Percentiles rank a stretch among this genome's conserved stretches.
phyloP scores from a whole-genome alignment of 2,888 invertebrate species.

The Carabus problematicus region DNA sequence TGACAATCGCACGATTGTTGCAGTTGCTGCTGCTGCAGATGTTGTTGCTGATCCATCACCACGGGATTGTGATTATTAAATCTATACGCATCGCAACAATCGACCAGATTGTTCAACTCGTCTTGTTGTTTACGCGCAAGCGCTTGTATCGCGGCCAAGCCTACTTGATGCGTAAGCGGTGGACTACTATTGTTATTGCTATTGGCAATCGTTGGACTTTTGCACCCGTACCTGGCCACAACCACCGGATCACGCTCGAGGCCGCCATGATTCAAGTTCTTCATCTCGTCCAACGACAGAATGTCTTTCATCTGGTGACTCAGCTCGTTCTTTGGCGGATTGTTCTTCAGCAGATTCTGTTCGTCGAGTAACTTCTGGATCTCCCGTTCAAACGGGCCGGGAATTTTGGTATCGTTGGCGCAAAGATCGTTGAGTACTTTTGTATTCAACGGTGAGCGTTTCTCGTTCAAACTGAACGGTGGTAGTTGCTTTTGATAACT shows the following conservation, averaged over 20 bases:
- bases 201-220: slow-evolving; percentile 50
- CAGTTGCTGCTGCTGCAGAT: background rate
- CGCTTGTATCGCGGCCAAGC: slow-evolving; percentile 79
- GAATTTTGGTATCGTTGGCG: slow-evolving; percentile 51
- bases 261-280: slow-evolving; percentile 51
- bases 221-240: slow-evolving; percentile 50
- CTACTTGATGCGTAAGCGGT: slow-evolving; percentile 69
- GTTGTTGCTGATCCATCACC: background rate
- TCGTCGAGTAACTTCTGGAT: slow-evolving; percentile 80
- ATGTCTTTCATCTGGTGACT: slow-evolving; percentile 69
- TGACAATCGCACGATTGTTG: slow-evolving; percentile 44
- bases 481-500: slow-evolving; percentile 60
- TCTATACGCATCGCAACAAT: slow-evolving; percentile 52
- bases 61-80: slow-evolving; percentile 49
- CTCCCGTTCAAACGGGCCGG: slow-evolving; percentile 77
- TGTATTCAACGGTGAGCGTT: slow-evolving; percentile 16
- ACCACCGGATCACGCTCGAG: slow-evolving; percentile 45
- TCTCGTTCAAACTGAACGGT: slow-evolving; percentile 52
- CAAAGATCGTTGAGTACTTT: slow-evolving; percentile 33
- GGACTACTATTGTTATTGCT: slow-evolving; percentile 67
- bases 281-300: slow-evolving; percentile 61
- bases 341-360: slow-evolving; percentile 69
- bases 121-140: slow-evolving; percentile 70
- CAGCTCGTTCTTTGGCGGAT: slow-evolving; percentile 67
- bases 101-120: slow-evolving; percentile 54